phyloP scores from a whole-genome alignment of 2,797 vertebrate genomes.

The Dermochelys coriacea region DNA sequence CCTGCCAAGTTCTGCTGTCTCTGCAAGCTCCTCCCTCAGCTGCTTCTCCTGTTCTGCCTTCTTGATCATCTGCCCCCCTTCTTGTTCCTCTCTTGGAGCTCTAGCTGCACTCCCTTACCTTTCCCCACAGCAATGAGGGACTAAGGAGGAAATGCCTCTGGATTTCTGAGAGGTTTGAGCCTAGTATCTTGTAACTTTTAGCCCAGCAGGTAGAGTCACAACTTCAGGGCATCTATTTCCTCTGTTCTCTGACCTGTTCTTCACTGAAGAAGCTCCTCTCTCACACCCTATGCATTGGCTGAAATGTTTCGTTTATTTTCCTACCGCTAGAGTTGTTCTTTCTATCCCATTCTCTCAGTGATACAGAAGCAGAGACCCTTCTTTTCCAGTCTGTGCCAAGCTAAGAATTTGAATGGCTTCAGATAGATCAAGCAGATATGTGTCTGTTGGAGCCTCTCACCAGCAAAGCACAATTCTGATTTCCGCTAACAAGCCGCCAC shows the following conservation, averaged over 20 bases:
- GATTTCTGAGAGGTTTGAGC: neutral
- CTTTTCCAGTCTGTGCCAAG: neutral
- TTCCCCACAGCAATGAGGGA: neutral
- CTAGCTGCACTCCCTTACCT: neutral
- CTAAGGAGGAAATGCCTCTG: neutral
- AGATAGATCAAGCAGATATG: accelerated
- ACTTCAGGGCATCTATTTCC: neutral
- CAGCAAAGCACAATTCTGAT: neutral
- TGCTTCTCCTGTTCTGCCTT: neutral
- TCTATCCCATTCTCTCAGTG: neutral
- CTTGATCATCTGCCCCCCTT: neutral
- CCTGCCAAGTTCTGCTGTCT: neutral
- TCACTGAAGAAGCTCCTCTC: neutral
- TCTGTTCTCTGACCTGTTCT: neutral
- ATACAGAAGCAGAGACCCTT: neutral
- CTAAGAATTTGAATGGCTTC: accelerated
- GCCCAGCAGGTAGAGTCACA: neutral
- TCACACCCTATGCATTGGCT: neutral
- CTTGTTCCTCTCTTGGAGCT: neutral
- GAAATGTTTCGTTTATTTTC: neutral
- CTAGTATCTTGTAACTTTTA: neutral
- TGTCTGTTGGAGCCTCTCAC: neutral
- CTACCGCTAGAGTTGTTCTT: neutral
- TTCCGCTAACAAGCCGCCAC: neutral
- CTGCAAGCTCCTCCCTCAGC: neutral